Evolutionary conservation across 2,113 vertebrate species (phyloP).

Genomic region (Xenopus tropicalis): DNA sequence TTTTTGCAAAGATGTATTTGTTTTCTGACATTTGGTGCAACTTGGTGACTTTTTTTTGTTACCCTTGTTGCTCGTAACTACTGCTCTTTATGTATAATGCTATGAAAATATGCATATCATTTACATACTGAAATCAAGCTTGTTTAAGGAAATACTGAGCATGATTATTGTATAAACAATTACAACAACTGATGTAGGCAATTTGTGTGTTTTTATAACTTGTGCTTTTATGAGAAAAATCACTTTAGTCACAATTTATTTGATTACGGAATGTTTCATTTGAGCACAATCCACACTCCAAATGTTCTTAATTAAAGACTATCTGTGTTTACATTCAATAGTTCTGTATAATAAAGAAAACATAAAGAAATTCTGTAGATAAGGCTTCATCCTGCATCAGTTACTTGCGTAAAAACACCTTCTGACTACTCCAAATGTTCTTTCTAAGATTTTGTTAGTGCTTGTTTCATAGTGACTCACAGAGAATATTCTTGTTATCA

Average conservation of each 20-base stretch:
- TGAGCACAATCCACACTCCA: conserved; percentile 7
- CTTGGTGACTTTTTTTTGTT: too few relatives aligned
- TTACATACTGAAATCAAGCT: too few relatives aligned
- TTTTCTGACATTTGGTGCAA: too few relatives aligned
- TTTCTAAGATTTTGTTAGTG: neutral
- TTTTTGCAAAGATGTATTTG: too few relatives aligned
- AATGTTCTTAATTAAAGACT: conserved; percentile 13
- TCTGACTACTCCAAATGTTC: neutral
- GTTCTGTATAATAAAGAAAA: conserved; percentile 9
- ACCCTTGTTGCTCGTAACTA: too few relatives aligned
- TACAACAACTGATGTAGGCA: neutral
- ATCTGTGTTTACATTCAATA: conserved; percentile 22
- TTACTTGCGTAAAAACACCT: neutral
- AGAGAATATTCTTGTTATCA: neutral
- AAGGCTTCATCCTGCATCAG: neutral
- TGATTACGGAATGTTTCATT: conserved; percentile 1
- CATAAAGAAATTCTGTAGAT: neutral
- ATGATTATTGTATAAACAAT: too few relatives aligned
- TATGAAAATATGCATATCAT: too few relatives aligned
- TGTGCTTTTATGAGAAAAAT: neutral
- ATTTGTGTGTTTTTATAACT: neutral
- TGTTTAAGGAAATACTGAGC: too few relatives aligned
- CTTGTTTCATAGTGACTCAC: neutral
- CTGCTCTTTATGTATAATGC: too few relatives aligned
- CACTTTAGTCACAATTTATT: neutral